phyloP scores from a whole-genome alignment of 2,888 invertebrate species.

The Agrotis segetum region DNA sequence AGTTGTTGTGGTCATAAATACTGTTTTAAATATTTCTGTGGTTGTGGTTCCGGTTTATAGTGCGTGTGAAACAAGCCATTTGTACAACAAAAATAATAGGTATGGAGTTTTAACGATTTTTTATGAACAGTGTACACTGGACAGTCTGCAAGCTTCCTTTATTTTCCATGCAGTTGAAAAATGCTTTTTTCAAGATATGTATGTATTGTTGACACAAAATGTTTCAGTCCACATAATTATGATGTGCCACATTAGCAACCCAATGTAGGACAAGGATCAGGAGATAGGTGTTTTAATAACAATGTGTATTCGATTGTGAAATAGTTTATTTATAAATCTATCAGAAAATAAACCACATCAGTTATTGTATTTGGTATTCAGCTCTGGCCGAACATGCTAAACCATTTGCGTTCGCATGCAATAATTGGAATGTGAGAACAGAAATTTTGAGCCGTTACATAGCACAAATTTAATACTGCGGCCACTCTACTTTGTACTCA shows the following conservation, averaged over 20 bases:
- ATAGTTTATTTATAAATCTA: constrained; percentile 83
- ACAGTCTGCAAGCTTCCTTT: neutral
- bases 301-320: constrained; percentile 70
- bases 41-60: too few species aligned
- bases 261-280: constrained; percentile 40
- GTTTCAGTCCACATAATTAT: neutral
- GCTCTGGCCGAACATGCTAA: constrained; percentile 80
- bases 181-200: neutral
- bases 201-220: neutral
- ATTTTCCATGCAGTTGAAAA: neutral
- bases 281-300: constrained; percentile 57
- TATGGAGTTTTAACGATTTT: neutral
- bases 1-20: too few species aligned
- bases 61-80: too few species aligned
- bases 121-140: neutral
- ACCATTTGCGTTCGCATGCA: constrained; percentile 71
- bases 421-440: constrained; percentile 84
- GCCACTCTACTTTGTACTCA: constrained; percentile 74
- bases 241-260: constrained; percentile 15
- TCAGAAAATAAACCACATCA: constrained; percentile 85
- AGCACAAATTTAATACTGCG: constrained; percentile 68
- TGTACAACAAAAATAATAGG: too few species aligned
- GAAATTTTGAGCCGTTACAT: constrained; percentile 70
- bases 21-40: too few species aligned
- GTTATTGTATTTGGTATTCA: constrained; percentile 85